A percentile compares a stretch with the other conserved stretches of the same genome.
phyloP scores from a whole-genome alignment of 2,888 invertebrate genomes.

The Aromia moschata region DNA sequence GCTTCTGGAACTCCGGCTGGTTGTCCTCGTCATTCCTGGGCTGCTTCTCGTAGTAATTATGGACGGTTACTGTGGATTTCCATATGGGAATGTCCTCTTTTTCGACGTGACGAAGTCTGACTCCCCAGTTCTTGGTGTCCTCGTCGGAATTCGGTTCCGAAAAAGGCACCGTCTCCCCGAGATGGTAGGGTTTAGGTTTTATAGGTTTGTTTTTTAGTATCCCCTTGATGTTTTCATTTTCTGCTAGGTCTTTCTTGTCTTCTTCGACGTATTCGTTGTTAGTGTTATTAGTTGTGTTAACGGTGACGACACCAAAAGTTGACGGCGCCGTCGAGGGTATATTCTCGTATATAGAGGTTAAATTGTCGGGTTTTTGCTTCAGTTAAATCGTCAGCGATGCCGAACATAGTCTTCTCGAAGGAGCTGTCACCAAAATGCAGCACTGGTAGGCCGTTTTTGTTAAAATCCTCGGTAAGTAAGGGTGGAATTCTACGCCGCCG shows the following conservation, averaged over 20 bases:
- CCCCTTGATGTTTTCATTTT: slow-evolving; percentile 68
- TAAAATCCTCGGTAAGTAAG: slow-evolving; percentile 55
- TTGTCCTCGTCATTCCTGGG: slow-evolving; percentile 26
- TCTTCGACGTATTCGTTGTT: slow-evolving; percentile 42
- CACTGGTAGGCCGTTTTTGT: slow-evolving; percentile 65
- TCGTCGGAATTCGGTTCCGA: slow-evolving; percentile 42
- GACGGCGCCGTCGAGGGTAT: slow-evolving; percentile 30
- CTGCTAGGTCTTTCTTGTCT: slow-evolving; percentile 47
- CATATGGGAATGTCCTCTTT: slow-evolving; percentile 58
- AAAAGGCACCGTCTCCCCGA: slow-evolving; percentile 67
- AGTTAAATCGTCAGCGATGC: slow-evolving; percentile 37
- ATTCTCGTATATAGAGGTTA: slow-evolving; percentile 35
- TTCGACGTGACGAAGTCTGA: slow-evolving; percentile 63
- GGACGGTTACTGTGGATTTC: slow-evolving; percentile 62
- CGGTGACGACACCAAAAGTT: slow-evolving; percentile 49
- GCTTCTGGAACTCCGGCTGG: slow-evolving; percentile 58
- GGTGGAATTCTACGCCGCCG: slow-evolving; percentile 71
- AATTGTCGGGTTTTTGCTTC: slow-evolving; percentile 16
- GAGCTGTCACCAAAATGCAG: slow-evolving; percentile 73
- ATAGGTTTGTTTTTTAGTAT: slow-evolving; percentile 79
- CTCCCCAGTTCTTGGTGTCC: slow-evolving; percentile 64
- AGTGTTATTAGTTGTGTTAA: slow-evolving; percentile 59
- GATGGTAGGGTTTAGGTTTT: slow-evolving; percentile 78
- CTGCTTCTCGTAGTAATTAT: slow-evolving; percentile 53
- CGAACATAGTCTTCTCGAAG: slow-evolving; percentile 63